Base-by-base conservation (phyloP, 2,888 invertebrate species). In the Eumacrocentrus americanus region DNA sequence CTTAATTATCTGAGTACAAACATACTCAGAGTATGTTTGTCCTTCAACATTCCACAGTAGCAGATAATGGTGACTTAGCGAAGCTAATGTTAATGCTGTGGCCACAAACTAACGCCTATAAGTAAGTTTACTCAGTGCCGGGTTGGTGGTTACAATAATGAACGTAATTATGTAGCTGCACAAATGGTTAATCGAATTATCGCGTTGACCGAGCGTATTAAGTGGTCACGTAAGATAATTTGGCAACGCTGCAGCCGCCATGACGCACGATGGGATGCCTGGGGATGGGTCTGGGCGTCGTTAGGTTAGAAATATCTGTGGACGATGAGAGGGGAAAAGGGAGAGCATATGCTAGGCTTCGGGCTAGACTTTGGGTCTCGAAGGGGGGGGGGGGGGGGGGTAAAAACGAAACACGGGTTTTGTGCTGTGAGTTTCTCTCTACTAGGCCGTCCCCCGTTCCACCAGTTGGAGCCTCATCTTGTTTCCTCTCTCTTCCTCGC, bases 191-290 rank as follows among this genome's bases (percentile, higher is more conserved):
- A 70, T 70, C 69, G 67, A 70, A 71, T 68, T 70, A 70, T 70
- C 64, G 63, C 62, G 66, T 67, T 66, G 58, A 58, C 47, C 47
- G 37, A 61, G 61, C 62, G 66, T 68, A 72, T 73, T 68, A 68
- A 70, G 68, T 67, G 67, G 72, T 74, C 72, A 69, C 63, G 67
- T 70, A 72, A 72, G 68, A 74, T 77, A 76, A 77, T 78, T 77
- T 78, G 78, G 77, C 77, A 80, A 80, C 79, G 72, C 68, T 72
- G 78, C 75, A 70, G 67, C 66, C 67, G 70, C 70, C 72, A 70
- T 70, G 72, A 66, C 64, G 67, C 67, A 67, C 46, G 58, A 56
- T 48, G 59, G 61, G 55, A 61, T 47, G 57, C 48, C 57, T 11
- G 29, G 29, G 59, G 61, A 59, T 47, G 48, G 55, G 60, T 61